Conservation (phyloP, 2,797 vertebrate species). For the Paedocypris micromegethes region DNA sequence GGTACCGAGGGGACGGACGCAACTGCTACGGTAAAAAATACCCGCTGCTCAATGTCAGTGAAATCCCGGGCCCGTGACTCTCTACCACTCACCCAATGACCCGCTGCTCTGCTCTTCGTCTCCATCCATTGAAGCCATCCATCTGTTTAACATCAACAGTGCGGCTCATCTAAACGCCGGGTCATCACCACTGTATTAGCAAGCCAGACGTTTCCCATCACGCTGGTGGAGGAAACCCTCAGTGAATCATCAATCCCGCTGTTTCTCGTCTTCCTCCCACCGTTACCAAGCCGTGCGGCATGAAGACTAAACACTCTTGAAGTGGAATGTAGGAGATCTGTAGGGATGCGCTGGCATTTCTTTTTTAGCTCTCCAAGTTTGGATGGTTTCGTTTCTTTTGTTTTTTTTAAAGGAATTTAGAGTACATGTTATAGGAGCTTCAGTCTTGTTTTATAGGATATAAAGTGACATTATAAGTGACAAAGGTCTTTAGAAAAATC, state of each 20-base stretch:
- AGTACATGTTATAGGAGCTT: no score
- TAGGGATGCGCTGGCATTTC: conserved; percentile 2
- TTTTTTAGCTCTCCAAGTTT: no score
- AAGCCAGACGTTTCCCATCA: conserved; percentile 16
- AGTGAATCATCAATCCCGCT: not conserved
- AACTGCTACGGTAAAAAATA: conserved; percentile 77
- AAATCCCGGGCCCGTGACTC: conserved; percentile 27
- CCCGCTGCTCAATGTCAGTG: not conserved
- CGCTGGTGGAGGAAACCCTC: conserved; percentile 14
- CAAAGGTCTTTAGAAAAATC: no score
- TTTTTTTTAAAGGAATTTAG: no score
- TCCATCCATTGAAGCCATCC: conserved; percentile 12
- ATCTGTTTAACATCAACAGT: conserved; percentile 38
- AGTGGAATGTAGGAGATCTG: conserved; percentile 23
- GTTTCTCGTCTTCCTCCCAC: conserved; percentile 29
- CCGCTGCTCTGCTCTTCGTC: not conserved
- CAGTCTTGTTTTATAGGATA: no score
- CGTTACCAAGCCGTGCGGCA: conserved; percentile 9
- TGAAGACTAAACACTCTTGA: conserved; percentile 25
- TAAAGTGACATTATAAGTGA: no score
- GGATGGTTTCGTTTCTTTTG: no score
- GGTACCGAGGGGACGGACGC: conserved; percentile 77
- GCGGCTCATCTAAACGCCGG: conserved; percentile 6
- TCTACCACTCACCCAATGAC: conserved; percentile 15
- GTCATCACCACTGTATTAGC: conserved; percentile 26